A percentile compares a stretch with the other conserved stretches of the same genome.
phyloP scores from a whole-genome alignment of 2,797 vertebrate species.

The Pseudochaenichthys georgianus region DNA sequence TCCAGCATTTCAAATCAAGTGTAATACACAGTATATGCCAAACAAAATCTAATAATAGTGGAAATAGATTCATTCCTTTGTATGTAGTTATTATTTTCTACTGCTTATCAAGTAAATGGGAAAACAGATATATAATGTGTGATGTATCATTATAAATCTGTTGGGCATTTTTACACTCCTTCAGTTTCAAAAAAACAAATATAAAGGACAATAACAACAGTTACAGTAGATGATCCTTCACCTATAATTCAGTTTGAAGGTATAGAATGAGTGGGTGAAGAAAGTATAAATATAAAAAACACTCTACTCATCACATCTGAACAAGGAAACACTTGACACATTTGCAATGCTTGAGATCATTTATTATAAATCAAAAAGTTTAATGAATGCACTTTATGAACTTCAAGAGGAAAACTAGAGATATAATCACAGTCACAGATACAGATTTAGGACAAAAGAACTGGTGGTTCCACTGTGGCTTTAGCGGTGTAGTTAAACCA shows the following conservation, averaged over 20 bases:
- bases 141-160: neutral
- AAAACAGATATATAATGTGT: neutral
- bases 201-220: neutral
- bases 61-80: neutral
- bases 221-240: neutral
- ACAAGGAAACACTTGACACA: constrained; percentile 25
- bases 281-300: neutral
- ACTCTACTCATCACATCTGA: constrained; percentile 2
- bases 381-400: neutral
- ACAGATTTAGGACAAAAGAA: constrained; percentile 23
- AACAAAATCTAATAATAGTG: neutral
- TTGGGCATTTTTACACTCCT: neutral
- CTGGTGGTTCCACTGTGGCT: constrained; percentile 26
- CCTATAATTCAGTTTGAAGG: neutral
- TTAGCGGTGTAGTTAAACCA: constrained; percentile 71
- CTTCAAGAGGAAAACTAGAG: neutral
- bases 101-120: neutral
- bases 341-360: constrained; percentile 59
- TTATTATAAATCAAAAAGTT: constrained; percentile 55
- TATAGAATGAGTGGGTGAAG: neutral
- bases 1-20: neutral
- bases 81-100: neutral
- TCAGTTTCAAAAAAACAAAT: too few relatives aligned
- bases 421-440: constrained; percentile 17
- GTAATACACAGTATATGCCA: neutral